Base-by-base conservation (phyloP, 2,888 invertebrate species). In the Pollenia griseotomentosa region DNA sequence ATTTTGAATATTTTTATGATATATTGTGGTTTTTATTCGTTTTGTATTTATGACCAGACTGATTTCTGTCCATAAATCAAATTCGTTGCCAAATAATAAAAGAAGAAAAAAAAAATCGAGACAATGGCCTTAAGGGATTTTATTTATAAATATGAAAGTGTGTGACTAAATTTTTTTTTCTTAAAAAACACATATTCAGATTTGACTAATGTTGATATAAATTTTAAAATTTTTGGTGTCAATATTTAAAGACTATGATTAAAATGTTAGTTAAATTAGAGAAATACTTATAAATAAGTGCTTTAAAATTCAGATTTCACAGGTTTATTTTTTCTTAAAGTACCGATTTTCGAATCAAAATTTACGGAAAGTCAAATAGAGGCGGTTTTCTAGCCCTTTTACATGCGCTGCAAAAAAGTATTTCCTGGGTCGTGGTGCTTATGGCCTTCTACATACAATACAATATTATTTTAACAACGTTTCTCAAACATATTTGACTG, bases 1-100 rank as follows among this genome's bases (percentile, higher is more conserved):
- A 75, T 75, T 87, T 84, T 82, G 74, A 73, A 87, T 81, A 87
- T 87, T 5, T 33, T 87, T 87, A 63, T 84, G 84, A 78, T 78
- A 81, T 65, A 77, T 80, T 77, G 81, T 44, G 75, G 70, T 77
- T 70, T 71, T 48, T 83, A 77, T 75, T 79, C 55, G 48, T 59
- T 70, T 71, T 59, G 70, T 80, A 74, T 74, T 53, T 84, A 61
- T 61, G 68, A 55, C 53, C 79, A 85, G 84, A 80, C 84, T 80
- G 84, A 85, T 85, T 68, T 74, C 68, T 74, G 61, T 66, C 23
- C 59, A 85, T 85, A 85, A 85, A 85, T 85, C 84, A 85, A 74
- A 73, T 14, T 73, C 70, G 63, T 79, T 51, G 79, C 46, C 79
- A 74, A 85, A 74, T 53, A 73, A 23, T n/a, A 73, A 23, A 23